Percentiles rank a stretch among this genome's conserved stretches.
phyloP scores from a whole-genome alignment of 2,797 vertebrate genomes.

The Parotocinclus haroldoi region DNA sequence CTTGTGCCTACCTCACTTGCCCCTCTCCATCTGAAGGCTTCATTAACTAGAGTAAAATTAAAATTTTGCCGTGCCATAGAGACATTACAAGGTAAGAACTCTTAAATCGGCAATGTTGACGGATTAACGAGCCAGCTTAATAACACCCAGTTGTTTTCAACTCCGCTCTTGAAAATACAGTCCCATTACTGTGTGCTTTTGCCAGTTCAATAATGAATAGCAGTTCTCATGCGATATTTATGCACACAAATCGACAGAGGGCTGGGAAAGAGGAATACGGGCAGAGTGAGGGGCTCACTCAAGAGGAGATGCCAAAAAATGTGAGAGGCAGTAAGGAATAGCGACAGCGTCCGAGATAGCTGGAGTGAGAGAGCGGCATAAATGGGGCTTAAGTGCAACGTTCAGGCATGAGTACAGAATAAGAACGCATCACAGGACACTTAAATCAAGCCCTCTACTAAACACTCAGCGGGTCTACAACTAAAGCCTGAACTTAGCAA shows the following conservation, averaged over 20 bases:
- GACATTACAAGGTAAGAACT: no score
- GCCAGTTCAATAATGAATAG: conserved; percentile 67
- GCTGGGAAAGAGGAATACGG: conserved; percentile 24
- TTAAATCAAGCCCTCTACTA: conserved; percentile 4
- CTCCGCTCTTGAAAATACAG: not conserved
- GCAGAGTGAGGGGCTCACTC: conserved; percentile 36
- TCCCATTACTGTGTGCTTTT: conserved; percentile 59
- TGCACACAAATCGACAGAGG: conserved; percentile 65
- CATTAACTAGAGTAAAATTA: no score
- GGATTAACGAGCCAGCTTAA: no score
- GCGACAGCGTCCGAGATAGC: conserved; percentile 52
- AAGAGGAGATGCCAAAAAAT: conserved; percentile 19
- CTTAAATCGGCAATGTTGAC: no score
- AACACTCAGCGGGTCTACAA: conserved; percentile 14
- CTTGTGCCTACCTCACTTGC: no score
- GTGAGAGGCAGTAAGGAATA: conserved; percentile 51
- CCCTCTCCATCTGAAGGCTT: no score
- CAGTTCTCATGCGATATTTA: conserved; percentile 64
- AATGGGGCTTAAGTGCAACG: conserved; percentile 65
- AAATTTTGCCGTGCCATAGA: no score
- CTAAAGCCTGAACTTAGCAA: no score
- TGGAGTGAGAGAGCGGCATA: conserved; percentile 48
- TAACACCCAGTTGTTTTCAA: no score
- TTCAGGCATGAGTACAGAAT: conserved; percentile 71
- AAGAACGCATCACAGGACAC: conserved; percentile 51